Base-by-base conservation (phyloP, 2,797 vertebrate genomes). In the Meriones psammophilus region DNA sequence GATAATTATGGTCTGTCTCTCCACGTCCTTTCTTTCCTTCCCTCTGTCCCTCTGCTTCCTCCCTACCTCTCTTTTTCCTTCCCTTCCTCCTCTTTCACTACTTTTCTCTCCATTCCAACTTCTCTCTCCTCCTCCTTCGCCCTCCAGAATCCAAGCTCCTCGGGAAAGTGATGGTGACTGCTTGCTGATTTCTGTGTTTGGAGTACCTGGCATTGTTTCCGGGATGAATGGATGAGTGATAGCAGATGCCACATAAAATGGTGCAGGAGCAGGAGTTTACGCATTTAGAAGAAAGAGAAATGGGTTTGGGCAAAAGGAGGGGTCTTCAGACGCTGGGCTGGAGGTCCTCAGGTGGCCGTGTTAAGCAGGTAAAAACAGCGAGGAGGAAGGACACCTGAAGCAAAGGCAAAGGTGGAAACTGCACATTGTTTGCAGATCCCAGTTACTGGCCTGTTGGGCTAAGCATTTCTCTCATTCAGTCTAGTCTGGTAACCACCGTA, bases 391-490 rank as follows among this genome's bases (percentile, higher is more conserved):
- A 7, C 1, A 5, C 17, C 50, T 5, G 10, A 28, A 56, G 46
- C 8, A 64, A n/a, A 76, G 39, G 78, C 39, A 79, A 12, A 50
- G n/a, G 17, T 84, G 24, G 79, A 42, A 94, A 33, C 30, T 56
- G 81, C 76, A 42, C 42, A 42, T 36, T 80, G 58, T 36, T 77
- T 91, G 24, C 62, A 62, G 79, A 46, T n/a, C 33, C 2, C 20
- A 58, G 86, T 22, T 78, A 2, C 58, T 50, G 30, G 87, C 33
- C 74, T 46, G n/a, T 28, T 42, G 42, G 33, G 64, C 24, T 22
- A 83, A 95, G 26, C n/a, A 71, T 94, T 97, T 95, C 77, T 54
- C n/a, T 15, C 86, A 36, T 91, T 42, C 26, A 88, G 10, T 92
- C 12, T 88, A 58, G 17, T 50, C 80, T 92, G 66, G 78, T 58